A percentile compares a stretch with the other conserved stretches of the same genome.
Conservation (phyloP, 2,888 invertebrate species). For the Diloba caeruleocephala region DNA sequence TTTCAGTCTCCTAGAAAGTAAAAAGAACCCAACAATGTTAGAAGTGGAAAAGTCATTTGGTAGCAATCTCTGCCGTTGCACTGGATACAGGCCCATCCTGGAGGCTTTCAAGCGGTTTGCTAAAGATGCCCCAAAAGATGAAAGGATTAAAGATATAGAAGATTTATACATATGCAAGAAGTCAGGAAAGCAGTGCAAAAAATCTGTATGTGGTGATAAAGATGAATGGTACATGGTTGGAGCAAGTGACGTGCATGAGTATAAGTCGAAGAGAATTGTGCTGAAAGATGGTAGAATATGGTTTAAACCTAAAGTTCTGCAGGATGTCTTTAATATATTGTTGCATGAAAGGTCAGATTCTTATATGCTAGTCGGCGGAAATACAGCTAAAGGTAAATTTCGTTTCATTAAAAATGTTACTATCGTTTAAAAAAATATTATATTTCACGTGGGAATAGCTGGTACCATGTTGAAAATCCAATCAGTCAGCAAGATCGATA, state of each 20-base stretch:
- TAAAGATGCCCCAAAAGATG: conserved; percentile 71
- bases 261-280: conserved; percentile 46
- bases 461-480: too few relatives aligned
- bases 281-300: conserved; percentile 78
- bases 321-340: conserved; percentile 79
- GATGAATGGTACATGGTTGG: conserved; percentile 69
- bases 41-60: conserved; percentile 92
- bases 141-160: conserved; percentile 40
- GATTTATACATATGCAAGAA: conserved; percentile 45
- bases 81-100: conserved; percentile 90
- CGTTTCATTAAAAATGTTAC: too few relatives aligned
- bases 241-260: conserved; percentile 47
- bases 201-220: conserved; percentile 33
- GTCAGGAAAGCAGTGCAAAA: conserved; percentile 44
- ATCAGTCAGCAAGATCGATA: too few relatives aligned
- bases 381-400: conserved; percentile 90
- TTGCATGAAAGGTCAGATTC: conserved; percentile 63
- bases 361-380: conserved; percentile 91
- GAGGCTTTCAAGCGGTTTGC: conserved; percentile 90
- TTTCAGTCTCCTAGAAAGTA: conserved; percentile 73
- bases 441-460: too few relatives aligned
- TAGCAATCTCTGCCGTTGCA: conserved; percentile 93
- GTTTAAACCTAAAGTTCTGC: conserved; percentile 81
- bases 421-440: too few relatives aligned
- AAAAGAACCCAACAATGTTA: conserved; percentile 86